phyloP scores from a whole-genome alignment of 1,140 invertebrate genomes.

The Heliconius nattereri region DNA sequence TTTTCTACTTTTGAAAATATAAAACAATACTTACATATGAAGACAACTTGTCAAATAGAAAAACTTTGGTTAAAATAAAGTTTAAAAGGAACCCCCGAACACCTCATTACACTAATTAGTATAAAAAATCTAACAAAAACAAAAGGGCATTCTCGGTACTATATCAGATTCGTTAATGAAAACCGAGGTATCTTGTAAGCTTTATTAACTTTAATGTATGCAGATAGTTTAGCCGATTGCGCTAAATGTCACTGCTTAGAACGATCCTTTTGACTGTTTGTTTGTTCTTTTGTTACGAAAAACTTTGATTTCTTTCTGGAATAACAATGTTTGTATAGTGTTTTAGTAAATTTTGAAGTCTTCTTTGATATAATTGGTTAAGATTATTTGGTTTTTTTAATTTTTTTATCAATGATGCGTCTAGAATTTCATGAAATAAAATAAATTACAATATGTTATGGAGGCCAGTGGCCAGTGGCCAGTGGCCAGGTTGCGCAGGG shows the following conservation, averaged over 20 bases:
- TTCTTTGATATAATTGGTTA: too few relatives aligned
- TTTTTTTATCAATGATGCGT: too few relatives aligned
- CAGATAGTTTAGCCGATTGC: conserved; percentile 68
- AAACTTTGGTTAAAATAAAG: background rate
- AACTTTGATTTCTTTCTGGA: background rate
- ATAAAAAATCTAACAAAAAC: conserved; percentile 64
- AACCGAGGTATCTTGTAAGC: conserved; percentile 56
- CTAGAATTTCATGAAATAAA: too few relatives aligned
- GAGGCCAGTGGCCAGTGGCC: too few relatives aligned
- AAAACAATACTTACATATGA: too few relatives aligned
- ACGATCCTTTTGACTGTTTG: conserved; percentile 18
- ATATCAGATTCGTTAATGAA: conserved; percentile 75
- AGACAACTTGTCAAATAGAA: too few relatives aligned
- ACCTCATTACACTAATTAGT: conserved; percentile 74
- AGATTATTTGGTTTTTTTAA: too few relatives aligned
- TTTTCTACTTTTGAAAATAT: too few relatives aligned
- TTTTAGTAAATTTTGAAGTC: background rate
- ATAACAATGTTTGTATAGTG: background rate
- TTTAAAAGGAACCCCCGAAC: conserved; percentile 39
- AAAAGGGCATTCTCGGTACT: conserved; percentile 62
- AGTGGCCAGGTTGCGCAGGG: too few relatives aligned
- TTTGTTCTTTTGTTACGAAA: conserved; percentile 11
- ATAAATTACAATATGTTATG: too few relatives aligned
- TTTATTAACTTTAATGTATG: conserved; percentile 78
- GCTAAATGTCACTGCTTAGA: conserved; percentile 64